Evolutionary conservation across 1,140 invertebrate species (phyloP).

Genomic region (Bombus sibiricus): DNA sequence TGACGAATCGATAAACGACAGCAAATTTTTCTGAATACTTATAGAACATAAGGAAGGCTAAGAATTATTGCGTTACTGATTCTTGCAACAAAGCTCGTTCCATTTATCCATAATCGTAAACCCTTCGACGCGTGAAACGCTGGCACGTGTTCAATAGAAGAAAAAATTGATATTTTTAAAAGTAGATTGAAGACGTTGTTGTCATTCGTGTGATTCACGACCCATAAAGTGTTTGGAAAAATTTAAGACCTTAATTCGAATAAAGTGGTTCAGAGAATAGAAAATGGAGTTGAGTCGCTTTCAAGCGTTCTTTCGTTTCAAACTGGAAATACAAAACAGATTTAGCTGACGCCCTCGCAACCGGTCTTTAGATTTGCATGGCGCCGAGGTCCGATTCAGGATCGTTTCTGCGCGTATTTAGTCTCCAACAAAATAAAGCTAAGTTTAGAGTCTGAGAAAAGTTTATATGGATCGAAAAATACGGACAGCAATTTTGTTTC

Average conservation of each 20-base stretch:
- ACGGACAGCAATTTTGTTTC: background rate
- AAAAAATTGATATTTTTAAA: background rate
- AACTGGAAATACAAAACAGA: conserved; percentile 4
- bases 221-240: background rate
- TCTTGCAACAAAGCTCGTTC: conserved; percentile 47
- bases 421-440: background rate
- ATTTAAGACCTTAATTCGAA: background rate
- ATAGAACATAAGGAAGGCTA: conserved; percentile 80
- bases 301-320: background rate
- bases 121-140: background rate
- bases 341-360: conserved; percentile 37
- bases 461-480: background rate
- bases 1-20: conserved; percentile 46
- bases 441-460: background rate
- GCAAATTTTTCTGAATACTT: conserved; percentile 36
- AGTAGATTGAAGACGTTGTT: background rate
- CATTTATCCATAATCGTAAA: conserved; percentile 11
- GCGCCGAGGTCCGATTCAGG: conserved; percentile 20
- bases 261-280: background rate
- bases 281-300: background rate
- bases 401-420: background rate
- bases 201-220: background rate
- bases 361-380: conserved; percentile 26
- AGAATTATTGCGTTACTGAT: conserved; percentile 41
- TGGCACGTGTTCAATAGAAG: background rate